Evolutionary conservation across 2,113 vertebrate species (phyloP).

Genomic region (Corythoichthys haematopterus): DNA sequence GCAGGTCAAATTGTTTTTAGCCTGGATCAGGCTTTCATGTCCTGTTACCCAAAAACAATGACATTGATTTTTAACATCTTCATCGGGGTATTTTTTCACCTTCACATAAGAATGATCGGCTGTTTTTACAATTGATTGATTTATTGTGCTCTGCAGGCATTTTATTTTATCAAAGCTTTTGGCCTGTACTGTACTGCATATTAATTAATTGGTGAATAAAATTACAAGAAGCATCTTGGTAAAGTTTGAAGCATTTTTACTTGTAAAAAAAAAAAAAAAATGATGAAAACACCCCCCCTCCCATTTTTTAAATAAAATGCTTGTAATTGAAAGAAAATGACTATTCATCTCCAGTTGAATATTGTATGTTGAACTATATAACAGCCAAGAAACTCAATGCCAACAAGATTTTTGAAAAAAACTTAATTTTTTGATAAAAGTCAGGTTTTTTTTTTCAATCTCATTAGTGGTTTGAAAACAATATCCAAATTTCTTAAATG

Average conservation of each 20-base stretch:
- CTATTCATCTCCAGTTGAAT: background rate
- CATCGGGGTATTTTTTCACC: background rate
- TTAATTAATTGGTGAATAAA: background rate
- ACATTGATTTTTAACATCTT: background rate
- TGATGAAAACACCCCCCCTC: no score
- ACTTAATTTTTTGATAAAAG: background rate
- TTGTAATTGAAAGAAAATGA: background rate
- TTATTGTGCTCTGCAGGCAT: background rate
- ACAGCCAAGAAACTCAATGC: background rate
- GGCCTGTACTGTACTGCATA: no score
- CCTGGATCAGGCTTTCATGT: slow-evolving; percentile 6
- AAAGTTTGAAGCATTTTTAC: background rate
- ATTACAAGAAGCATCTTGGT: background rate
- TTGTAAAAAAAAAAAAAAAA: background rate
- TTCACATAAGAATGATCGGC: background rate
- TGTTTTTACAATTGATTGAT: background rate
- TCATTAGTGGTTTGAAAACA: background rate
- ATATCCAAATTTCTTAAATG: background rate
- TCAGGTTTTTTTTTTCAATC: background rate
- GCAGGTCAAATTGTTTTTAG: slow-evolving; percentile 37
- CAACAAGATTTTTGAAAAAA: background rate
- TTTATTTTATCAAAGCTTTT: background rate
- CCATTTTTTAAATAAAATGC: background rate
- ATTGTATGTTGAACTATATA: background rate
- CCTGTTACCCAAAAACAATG: slow-evolving; percentile 18